Conservation (phyloP, 1,140 invertebrate species). For the Nephila pilipes region DNA sequence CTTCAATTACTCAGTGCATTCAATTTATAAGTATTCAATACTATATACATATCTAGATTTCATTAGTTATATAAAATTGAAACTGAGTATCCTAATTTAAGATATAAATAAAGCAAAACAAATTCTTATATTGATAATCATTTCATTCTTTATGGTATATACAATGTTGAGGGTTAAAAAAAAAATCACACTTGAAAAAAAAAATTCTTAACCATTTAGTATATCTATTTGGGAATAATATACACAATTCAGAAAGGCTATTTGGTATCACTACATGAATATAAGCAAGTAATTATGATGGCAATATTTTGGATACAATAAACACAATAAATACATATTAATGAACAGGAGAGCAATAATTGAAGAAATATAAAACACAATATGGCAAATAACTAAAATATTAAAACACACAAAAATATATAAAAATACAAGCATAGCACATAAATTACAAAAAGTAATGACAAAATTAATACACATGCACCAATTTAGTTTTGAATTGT, state of each 20-base stretch:
- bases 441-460: not conserved
- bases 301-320: not conserved
- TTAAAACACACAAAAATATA: not conserved
- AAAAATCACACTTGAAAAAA: not conserved
- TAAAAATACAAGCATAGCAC: conserved; percentile 17
- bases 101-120: too few species aligned
- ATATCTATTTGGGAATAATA: not conserved
- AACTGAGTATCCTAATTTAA: too few species aligned
- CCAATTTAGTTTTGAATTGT: too few species aligned
- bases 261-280: not conserved
- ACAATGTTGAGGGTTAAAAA: not conserved
- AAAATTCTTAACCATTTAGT: not conserved
- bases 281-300: not conserved
- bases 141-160: not conserved
- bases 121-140: not conserved
- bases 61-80: not conserved
- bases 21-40: not conserved
- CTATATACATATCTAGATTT: conserved; percentile 9
- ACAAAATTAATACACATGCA: too few species aligned
- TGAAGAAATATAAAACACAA: not conserved
- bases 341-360: not conserved
- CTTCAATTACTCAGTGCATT: conserved; percentile 26
- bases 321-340: not conserved
- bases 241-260: not conserved
- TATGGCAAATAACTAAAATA: not conserved